Conservation (phyloP, 2,797 vertebrate species). For the Cirrhinus molitorella region DNA sequence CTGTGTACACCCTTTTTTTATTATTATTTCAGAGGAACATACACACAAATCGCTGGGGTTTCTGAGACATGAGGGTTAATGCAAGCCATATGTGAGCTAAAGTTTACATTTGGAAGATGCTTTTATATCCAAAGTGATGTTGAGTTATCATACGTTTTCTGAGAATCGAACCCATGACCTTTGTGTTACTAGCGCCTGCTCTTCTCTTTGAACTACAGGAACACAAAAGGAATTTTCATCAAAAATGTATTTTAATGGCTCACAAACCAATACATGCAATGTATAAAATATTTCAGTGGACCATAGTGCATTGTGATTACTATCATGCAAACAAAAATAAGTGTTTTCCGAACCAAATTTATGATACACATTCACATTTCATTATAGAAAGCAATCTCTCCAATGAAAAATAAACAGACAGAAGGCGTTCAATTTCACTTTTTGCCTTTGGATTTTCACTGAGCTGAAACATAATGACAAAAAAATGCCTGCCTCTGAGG, state of each 20-base stretch:
- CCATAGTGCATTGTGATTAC: not conserved
- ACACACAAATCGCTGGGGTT: not conserved
- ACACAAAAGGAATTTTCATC: not conserved
- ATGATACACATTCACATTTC: slow-evolving; percentile 17
- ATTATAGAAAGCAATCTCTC: slow-evolving; percentile 23
- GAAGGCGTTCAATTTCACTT: slow-evolving; percentile 56
- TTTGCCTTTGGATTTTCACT: slow-evolving; percentile 66
- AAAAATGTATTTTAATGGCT: not conserved
- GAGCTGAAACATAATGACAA: slow-evolving; percentile 62
- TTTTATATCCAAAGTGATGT: not conserved
- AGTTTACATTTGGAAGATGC: not conserved
- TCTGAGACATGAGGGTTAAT: not conserved
- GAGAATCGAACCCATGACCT: not conserved
- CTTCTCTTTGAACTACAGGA: not conserved
- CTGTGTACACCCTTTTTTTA: not conserved
- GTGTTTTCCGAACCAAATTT: slow-evolving; percentile 27
- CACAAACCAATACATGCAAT: not conserved
- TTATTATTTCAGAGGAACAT: not conserved
- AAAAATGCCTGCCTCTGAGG: slow-evolving; percentile 60
- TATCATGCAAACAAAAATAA: not conserved
- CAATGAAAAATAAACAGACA: slow-evolving; percentile 16
- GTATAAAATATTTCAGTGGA: slow-evolving; percentile 14
- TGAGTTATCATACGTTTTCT: not conserved
- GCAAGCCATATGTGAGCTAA: not conserved
- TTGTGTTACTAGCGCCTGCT: not conserved